phyloP scores from a whole-genome alignment of 53 echinoderm and acorn worm genomes.

The Holothuria leucospilota region DNA sequence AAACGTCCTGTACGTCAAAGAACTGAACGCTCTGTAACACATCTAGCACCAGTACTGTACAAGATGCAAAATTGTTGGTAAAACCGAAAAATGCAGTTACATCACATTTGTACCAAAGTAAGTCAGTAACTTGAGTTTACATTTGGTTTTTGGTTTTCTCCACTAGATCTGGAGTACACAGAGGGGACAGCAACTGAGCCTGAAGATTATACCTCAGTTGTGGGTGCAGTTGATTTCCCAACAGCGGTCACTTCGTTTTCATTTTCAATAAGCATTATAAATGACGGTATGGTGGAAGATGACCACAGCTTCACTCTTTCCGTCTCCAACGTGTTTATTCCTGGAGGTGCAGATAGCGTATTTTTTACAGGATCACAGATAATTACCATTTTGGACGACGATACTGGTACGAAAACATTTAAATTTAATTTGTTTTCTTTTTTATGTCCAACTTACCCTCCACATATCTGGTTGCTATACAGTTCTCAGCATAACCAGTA shows the following conservation, averaged over 20 bases:
- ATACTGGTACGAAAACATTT: conserved; percentile 5
- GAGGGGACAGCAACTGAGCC: conserved; percentile 17
- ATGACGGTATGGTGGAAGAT: neutral
- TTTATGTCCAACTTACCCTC: too few relatives aligned
- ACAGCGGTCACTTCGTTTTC: neutral
- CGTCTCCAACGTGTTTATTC: neutral
- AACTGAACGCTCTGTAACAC: too few relatives aligned
- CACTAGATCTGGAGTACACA: neutral
- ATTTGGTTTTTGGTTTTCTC: too few relatives aligned
- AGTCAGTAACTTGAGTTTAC: too few relatives aligned
- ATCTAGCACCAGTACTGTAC: too few relatives aligned
- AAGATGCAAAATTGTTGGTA: too few relatives aligned
- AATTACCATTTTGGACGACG: conserved; percentile 6
- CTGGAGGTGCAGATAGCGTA: neutral
- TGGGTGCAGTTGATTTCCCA: neutral
- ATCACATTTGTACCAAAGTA: too few relatives aligned
- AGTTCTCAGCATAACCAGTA: neutral
- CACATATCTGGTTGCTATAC: too few relatives aligned
- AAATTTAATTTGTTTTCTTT: neutral
- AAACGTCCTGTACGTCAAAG: too few relatives aligned
- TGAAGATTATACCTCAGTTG: neutral
- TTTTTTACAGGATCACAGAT: neutral
- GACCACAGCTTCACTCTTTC: conserved; percentile 1
- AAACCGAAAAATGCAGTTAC: too few relatives aligned
- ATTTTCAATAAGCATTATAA: conserved; percentile 4